Percentiles rank a stretch among this genome's conserved stretches.
Conservation (phyloP, 2,888 invertebrate genomes). For the Scaptomyza flava region DNA sequence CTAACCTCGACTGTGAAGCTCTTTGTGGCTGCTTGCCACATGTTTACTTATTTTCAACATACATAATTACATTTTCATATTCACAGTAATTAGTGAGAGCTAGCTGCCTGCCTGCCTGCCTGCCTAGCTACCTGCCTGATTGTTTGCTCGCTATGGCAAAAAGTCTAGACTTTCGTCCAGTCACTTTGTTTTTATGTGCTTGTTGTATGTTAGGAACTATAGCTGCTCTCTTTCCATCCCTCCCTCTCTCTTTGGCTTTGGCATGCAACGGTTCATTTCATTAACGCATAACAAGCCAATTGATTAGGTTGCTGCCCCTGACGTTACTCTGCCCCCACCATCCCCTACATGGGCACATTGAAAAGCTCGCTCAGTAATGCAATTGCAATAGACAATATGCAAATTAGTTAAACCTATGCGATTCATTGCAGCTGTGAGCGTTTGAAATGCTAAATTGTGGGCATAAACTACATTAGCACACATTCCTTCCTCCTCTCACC, state of each 20-base stretch:
- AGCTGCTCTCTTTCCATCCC: background rate
- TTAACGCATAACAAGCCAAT: constrained; percentile 61
- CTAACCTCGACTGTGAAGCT: constrained; percentile 49
- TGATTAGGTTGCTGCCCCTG: constrained; percentile 51
- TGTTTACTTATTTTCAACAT: constrained; percentile 50
- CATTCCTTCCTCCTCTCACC: no score
- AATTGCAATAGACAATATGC: constrained; percentile 69
- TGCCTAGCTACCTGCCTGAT: background rate
- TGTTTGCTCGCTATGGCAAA: constrained; percentile 5
- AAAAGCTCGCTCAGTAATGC: constrained; percentile 41
- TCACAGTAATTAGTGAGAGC: constrained; percentile 51
- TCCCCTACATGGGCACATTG: background rate
- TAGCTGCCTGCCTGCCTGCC: background rate
- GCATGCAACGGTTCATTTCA: constrained; percentile 40
- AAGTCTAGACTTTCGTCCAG: constrained; percentile 38
- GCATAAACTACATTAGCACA: constrained; percentile 70
- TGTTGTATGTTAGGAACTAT: background rate
- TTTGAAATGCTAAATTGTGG: constrained; percentile 70
- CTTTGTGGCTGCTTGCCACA: constrained; percentile 55
- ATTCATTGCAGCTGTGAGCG: constrained; percentile 60
- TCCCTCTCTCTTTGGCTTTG: background rate
- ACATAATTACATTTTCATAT: constrained; percentile 64
- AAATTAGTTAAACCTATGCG: constrained; percentile 66
- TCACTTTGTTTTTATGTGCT: constrained; percentile 23
- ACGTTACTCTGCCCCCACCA: background rate